These are phyloP conservation scores for Coenobita brevimanus DNA, from an alignment of 1,140 invertebrate species.

Conservation along the genomic window DNA sequence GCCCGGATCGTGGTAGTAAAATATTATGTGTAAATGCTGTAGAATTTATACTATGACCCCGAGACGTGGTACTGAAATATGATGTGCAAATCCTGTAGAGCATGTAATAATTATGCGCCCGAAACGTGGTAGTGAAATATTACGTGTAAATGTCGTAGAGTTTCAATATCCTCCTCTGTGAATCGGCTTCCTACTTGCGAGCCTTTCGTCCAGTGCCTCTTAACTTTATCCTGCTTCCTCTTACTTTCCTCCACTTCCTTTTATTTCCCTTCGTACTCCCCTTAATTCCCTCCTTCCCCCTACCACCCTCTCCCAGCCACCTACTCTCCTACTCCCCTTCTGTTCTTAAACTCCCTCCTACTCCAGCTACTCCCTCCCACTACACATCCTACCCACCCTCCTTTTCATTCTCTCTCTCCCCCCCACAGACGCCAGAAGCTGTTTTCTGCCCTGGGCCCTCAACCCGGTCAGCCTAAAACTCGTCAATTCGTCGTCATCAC, in stretches of 20 bases:
- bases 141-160: too few relatives aligned
- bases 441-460: constrained; percentile 17
- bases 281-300: neutral
- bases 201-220: neutral
- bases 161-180: too few relatives aligned
- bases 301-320: neutral
- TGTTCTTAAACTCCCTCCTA: too few relatives aligned
- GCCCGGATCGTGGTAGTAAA: too few relatives aligned
- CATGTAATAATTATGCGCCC: too few relatives aligned
- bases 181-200: too few relatives aligned
- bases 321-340: neutral
- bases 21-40: too few relatives aligned
- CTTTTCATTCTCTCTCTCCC: neutral
- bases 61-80: too few relatives aligned
- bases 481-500: constrained; percentile 48
- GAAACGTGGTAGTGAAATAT: too few relatives aligned
- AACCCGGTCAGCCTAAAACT: constrained; percentile 28
- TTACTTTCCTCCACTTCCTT: neutral
- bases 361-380: neutral
- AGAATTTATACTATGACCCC: too few relatives aligned
- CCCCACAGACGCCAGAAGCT: constrained; percentile 32
- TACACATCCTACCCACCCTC: neutral
- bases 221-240: neutral
- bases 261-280: neutral
- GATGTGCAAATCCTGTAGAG: too few relatives aligned